Evolutionary conservation across 1,140 invertebrate genomes (phyloP).

Genomic region (Drosophila biarmipes): DNA sequence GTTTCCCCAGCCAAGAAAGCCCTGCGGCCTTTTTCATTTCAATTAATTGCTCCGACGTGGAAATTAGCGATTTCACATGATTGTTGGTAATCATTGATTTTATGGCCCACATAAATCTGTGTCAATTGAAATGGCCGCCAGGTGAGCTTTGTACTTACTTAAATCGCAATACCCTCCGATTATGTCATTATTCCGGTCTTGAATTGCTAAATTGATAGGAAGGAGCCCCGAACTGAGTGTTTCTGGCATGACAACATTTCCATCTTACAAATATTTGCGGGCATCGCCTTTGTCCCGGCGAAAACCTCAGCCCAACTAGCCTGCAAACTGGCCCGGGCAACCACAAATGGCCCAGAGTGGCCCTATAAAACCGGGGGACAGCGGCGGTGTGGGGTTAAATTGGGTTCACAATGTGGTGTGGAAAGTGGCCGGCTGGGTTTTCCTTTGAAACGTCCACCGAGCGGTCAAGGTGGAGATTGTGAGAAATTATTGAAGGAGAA

Average conservation of each 20-base stretch:
- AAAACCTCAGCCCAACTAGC: constrained; percentile 16
- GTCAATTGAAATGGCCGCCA: constrained; percentile 42
- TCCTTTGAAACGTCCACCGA: constrained; percentile 20
- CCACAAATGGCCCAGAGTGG: constrained; percentile 50
- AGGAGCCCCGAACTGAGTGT: too few species aligned
- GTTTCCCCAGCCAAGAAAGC: background rate
- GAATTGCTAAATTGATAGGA: constrained; percentile 11
- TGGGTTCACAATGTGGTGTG: constrained; percentile 3
- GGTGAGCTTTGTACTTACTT: constrained; percentile 30
- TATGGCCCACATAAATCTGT: constrained; percentile 56
- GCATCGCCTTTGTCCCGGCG: constrained; percentile 13
- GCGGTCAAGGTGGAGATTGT: constrained; percentile 1
- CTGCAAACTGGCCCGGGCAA: constrained; percentile 13
- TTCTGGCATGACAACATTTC: constrained; percentile 25
- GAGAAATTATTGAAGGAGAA: constrained; percentile 9
- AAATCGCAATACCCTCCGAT: constrained; percentile 22
- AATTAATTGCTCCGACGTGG: constrained; percentile 63
- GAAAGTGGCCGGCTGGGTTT: constrained; percentile 16
- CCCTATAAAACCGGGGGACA: constrained; percentile 21
- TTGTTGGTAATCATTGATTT: constrained; percentile 67
- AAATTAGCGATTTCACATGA: constrained; percentile 64
- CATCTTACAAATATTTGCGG: constrained; percentile 42
- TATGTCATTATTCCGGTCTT: constrained; percentile 19
- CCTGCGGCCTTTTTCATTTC: constrained; percentile 54
- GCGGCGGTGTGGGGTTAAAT: background rate